Evolutionary conservation across 2,888 invertebrate species (phyloP).

Genomic region (Gari tellinella): DNA sequence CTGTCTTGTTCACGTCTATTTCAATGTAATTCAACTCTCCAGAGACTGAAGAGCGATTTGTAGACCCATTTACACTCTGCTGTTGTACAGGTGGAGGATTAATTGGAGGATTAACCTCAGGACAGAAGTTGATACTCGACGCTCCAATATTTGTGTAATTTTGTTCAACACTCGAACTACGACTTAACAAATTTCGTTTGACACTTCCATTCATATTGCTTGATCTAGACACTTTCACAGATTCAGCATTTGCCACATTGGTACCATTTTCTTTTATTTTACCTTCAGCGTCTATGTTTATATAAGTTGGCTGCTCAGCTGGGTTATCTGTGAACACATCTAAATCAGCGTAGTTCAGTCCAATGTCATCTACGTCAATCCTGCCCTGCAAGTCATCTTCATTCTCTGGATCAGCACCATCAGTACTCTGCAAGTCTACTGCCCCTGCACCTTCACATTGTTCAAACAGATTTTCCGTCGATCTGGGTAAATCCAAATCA

Average conservation of each 20-base stretch:
- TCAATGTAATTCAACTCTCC: constrained; percentile 76
- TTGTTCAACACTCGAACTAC: constrained; percentile 55
- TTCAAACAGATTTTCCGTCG: constrained; percentile 70
- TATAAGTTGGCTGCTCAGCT: constrained; percentile 65
- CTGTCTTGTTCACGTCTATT: constrained; percentile 73
- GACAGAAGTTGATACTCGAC: constrained; percentile 34
- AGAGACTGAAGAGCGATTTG: constrained; percentile 37
- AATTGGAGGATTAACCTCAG: constrained; percentile 18
- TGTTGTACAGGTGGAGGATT: constrained; percentile 21
- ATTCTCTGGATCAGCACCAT: constrained; percentile 9
- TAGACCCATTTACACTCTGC: constrained; percentile 11
- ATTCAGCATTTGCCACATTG: constrained; percentile 17
- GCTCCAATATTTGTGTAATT: constrained; percentile 66
- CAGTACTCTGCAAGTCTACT: constrained; percentile 7
- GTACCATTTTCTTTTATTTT: constrained; percentile 27
- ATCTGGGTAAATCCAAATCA: constrained; percentile 89
- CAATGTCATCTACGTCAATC: constrained; percentile 55
- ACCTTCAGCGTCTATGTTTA: constrained; percentile 71
- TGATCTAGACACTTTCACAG: constrained; percentile 8
- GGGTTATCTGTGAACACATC: constrained; percentile 71
- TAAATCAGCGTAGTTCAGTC: constrained; percentile 61
- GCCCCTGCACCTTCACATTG: constrained; percentile 46
- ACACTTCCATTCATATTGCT: constrained; percentile 31
- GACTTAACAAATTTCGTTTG: constrained; percentile 13
- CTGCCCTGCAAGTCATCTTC: constrained; percentile 31